These are phyloP conservation scores for Acleris emargana DNA, from an alignment of 2,888 invertebrate genomes.

Conservation along the genomic window DNA sequence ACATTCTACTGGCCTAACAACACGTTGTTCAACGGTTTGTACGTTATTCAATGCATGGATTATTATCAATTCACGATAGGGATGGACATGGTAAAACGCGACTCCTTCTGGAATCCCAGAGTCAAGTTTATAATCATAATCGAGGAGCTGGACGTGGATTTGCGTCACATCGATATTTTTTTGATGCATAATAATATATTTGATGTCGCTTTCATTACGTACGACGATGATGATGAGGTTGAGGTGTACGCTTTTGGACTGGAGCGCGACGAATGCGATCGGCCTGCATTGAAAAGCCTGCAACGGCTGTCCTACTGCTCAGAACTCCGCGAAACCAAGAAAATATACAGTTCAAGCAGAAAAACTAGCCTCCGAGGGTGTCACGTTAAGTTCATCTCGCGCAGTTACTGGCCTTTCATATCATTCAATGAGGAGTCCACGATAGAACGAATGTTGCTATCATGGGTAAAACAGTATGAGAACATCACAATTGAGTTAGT, in stretches of 20 bases:
- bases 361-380: slow-evolving; percentile 37
- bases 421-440: slow-evolving; percentile 44
- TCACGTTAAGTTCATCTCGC: slow-evolving; percentile 43
- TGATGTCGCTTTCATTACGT: slow-evolving; percentile 39
- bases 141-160: slow-evolving; percentile 37
- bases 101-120: slow-evolving; percentile 50
- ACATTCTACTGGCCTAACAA: slow-evolving; percentile 41
- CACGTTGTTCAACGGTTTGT: slow-evolving; percentile 41
- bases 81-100: slow-evolving; percentile 41
- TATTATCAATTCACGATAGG: slow-evolving; percentile 44
- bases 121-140: slow-evolving; percentile 51
- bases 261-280: slow-evolving; percentile 29
- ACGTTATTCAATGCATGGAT: slow-evolving; percentile 46
- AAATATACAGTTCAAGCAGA: slow-evolving; percentile 12
- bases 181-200: slow-evolving; percentile 46
- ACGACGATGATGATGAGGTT: slow-evolving; percentile 27
- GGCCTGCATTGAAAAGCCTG: slow-evolving; percentile 12
- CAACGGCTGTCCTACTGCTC: slow-evolving; percentile 25
- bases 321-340: slow-evolving; percentile 14
- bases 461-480: slow-evolving; percentile 41
- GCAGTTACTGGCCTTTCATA: slow-evolving; percentile 47
- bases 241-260: slow-evolving; percentile 39
- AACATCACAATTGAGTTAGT: slow-evolving; percentile 44
- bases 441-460: slow-evolving; percentile 46
- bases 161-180: slow-evolving; percentile 41